A percentile compares a stretch with the other conserved stretches of the same genome.
phyloP scores from a whole-genome alignment of 1,140 invertebrate genomes.

The Doryteuthis pealeii region DNA sequence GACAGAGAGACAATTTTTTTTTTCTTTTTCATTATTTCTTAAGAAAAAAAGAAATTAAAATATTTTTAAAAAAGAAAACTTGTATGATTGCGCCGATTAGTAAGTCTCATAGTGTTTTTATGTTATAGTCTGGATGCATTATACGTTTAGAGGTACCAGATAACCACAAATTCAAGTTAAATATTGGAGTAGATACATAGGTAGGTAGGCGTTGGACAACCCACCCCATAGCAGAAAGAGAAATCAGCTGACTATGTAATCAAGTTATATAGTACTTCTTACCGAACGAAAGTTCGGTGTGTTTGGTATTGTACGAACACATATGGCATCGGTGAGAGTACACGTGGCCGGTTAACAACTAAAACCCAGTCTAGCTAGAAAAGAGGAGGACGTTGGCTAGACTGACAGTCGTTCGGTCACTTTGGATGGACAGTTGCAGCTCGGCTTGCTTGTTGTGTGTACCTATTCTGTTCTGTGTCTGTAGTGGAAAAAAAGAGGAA shows the following conservation, averaged over 20 bases:
- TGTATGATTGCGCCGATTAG: constrained; percentile 18
- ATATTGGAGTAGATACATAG: neutral
- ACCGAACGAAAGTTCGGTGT: constrained; percentile 5
- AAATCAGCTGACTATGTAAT: neutral
- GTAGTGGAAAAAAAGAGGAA: no score
- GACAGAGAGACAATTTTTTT: neutral
- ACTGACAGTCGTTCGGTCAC: no score
- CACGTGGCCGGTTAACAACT: neutral
- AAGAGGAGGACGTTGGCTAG: no score
- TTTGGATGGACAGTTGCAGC: no score
- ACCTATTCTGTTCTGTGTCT: no score
- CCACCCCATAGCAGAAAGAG: neutral
- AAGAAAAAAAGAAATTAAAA: neutral
- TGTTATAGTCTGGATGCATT: constrained; percentile 18
- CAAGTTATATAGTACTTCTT: neutral
- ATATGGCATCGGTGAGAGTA: neutral
- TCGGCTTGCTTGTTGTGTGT: no score
- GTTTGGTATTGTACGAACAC: neutral
- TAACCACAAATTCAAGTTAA: neutral
- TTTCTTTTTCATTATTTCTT: no score
- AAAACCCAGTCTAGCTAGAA: neutral
- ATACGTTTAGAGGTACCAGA: neutral
- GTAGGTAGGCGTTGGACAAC: neutral
- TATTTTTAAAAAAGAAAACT: neutral
- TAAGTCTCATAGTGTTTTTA: constrained; percentile 9